Evolutionary conservation across 1,140 invertebrate genomes (phyloP), one percentile per base, ranked within the genome.

Genomic region (Daktulosphaira vitifoliae): DNA sequence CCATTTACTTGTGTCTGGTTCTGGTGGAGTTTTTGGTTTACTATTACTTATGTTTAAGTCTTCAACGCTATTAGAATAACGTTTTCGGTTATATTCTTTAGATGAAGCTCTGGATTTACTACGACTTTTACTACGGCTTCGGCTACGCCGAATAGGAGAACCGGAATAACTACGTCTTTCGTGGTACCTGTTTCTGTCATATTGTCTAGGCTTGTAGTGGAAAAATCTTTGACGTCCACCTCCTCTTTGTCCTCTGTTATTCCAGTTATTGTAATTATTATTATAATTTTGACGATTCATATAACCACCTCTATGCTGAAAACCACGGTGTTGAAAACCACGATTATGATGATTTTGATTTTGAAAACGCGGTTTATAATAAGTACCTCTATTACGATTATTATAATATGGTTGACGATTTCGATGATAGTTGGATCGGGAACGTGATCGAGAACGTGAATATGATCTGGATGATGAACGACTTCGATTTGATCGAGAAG

Each of bases 321-420:
- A 49, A 8, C 66, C 66, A n/a, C 66, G 50, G 49, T 54, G 48
- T 46, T 49, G 39, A 50, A 56, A 66, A 49, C 54, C 50, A 62
- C 53, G 46, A 16, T 56, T 56, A 42, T 56, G 50, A 38, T 54
- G 50, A 26, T 66, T 56, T 29, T 68, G 65, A 23, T 66, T 66
- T 46, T 66, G 65, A 15, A 59, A 50, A 26, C 67, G 65, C 39
- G 67, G 67, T 26, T 68, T 68, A 66, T 68, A 68, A 18, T 68
- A 68, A 4, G 67, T 68, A 33, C 67, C 67, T 29, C 67, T 20
- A 3, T 52, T 52, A 15, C 67, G 49, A 33, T 50, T 42, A 23
- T 52, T 51, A 6, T 39, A 44, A 33, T 66, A 56, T 25, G 38
- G 26, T 16, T 23, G 16, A 16, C 52, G 67, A 51, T 59, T 54